Evolutionary conservation across 2,113 vertebrate genomes (phyloP), one percentile per base, ranked within the genome.

Genomic region (Pseudorectes ferrugineus): DNA sequence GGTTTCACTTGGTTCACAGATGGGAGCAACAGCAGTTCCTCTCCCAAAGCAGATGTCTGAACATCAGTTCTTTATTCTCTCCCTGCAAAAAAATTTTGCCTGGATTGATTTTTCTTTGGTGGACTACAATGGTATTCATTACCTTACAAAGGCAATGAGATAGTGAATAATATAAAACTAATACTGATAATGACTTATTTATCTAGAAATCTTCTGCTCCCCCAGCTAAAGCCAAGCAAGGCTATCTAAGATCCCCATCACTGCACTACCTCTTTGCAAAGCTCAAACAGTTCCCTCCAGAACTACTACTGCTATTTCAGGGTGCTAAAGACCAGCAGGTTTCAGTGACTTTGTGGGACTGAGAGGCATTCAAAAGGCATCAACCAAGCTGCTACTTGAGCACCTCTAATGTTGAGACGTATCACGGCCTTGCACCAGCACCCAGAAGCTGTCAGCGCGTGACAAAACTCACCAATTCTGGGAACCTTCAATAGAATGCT

Each of bases 11-110:
- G 25, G 29, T 55, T 91, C 68, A 67, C 5, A 26, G 63, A 76
- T 76, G 35, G 66, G 24, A 92, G 35, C 45, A 92, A 84, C 61
- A 92, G 91, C 85, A 89, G 71, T 24, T 82, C 66, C n/a, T 85
- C 66, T 87, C 66, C 49, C 71, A 79, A 18, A 89, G 81, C 87
- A 94, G 49, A 72, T 88, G 75, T 62, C 51, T 85, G 38, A 91
- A 70, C 66, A 79, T 58, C 82, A 85, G 24, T 62, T 89, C 62
- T 91, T 83, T 80, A 77, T 73, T 76, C 52, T 70, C 17, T 33
- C 22, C 49, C 82, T 43, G 26, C 46, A 85, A 55, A 90, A 91
- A 40, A 46, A 87, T n/a, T 90, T 90, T 71, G 22, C 63, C 43
- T 67, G 16, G 20, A 73, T 83, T 73, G 26, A 38, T 52, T 95